Evolutionary conservation across 2,888 invertebrate genomes (phyloP).

Genomic region (Empis livida): DNA sequence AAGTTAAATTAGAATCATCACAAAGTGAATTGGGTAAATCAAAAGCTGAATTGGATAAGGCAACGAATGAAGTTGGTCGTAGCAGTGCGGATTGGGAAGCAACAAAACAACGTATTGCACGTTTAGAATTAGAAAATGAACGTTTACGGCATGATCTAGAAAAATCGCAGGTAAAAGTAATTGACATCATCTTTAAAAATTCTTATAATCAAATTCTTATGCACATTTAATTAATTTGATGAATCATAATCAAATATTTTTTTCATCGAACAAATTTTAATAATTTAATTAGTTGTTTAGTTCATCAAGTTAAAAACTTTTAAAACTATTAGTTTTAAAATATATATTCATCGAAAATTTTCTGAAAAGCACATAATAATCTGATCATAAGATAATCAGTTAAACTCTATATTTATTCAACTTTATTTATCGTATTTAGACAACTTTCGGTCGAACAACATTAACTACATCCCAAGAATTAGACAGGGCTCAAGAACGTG

Average conservation of each 20-base stretch:
- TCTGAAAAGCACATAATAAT: too few species aligned
- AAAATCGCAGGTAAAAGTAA: constrained; percentile 53
- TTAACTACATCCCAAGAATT: constrained; percentile 71
- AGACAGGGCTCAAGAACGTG: constrained; percentile 69
- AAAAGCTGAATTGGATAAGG: constrained; percentile 86
- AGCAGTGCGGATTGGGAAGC: constrained; percentile 62
- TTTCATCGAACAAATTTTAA: too few species aligned
- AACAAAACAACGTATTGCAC: constrained; percentile 56
- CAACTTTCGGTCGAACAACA: constrained; percentile 70
- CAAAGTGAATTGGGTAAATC: constrained; percentile 90
- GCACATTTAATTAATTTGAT: too few species aligned
- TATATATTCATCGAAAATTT: too few species aligned
- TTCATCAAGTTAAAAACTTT: too few species aligned
- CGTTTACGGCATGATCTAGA: constrained; percentile 75
- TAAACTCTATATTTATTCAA: not conserved
- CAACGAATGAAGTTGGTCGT: constrained; percentile 74
- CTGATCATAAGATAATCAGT: too few species aligned
- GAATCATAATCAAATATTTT: too few species aligned
- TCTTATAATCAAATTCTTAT: too few species aligned
- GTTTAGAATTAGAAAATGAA: constrained; percentile 83
- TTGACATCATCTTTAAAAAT: too few species aligned
- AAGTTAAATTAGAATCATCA: constrained; percentile 81
- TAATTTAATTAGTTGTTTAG: too few species aligned
- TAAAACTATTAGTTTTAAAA: too few species aligned
- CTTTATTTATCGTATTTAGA: too few species aligned